These are phyloP conservation scores for Cynocephalus volans DNA, from an alignment of 2,113 vertebrate species.

Conservation along the genomic window DNA sequence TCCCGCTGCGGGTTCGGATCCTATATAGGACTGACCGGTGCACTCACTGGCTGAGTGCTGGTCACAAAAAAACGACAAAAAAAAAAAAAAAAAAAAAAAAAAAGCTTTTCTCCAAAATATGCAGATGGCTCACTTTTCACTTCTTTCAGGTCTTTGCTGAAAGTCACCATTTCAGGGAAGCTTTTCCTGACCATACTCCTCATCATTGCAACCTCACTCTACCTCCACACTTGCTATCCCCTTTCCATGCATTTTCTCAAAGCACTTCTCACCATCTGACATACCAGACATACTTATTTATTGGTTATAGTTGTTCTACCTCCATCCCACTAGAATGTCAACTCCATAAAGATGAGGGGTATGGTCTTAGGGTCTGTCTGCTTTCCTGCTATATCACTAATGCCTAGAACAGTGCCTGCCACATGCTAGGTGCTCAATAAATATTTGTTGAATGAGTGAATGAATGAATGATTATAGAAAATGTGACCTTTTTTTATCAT, in stretches of 20 bases:
- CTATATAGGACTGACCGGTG: no score
- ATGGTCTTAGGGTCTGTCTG: background rate
- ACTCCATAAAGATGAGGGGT: background rate
- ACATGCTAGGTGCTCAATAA: background rate
- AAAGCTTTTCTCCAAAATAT: background rate
- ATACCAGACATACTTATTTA: background rate
- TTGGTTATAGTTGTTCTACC: background rate
- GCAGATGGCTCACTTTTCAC: background rate
- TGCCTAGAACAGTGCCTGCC: background rate
- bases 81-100: no score
- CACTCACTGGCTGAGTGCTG: no score
- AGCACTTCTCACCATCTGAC: background rate
- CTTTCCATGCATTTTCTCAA: accelerated
- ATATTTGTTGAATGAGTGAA: background rate
- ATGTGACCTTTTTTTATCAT: background rate
- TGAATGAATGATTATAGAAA: background rate
- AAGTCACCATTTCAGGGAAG: background rate
- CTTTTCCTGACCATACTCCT: background rate
- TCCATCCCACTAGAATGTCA: background rate
- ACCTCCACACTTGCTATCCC: no score
- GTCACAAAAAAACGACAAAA: no score
- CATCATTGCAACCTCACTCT: no score
- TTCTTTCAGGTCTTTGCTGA: background rate
- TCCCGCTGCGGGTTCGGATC: no score
- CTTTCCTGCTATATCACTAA: background rate